Conservation (phyloP, 2,888 invertebrate genomes). For the Mystacides longicornis region DNA sequence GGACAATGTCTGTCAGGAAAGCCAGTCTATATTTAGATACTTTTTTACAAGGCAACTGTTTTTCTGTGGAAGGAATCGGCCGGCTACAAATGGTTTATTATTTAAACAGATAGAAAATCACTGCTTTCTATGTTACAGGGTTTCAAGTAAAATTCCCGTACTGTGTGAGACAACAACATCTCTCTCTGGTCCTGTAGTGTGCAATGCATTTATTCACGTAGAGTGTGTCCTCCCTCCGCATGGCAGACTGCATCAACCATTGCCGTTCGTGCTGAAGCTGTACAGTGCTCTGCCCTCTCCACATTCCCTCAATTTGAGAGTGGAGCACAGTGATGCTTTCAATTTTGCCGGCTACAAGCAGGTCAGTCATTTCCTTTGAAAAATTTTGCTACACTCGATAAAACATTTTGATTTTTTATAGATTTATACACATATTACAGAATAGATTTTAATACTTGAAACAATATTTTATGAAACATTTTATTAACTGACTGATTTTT, state of each 20-base stretch:
- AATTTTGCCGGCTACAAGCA: slow-evolving; percentile 95
- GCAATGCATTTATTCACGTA: slow-evolving; percentile 33
- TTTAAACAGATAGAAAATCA: not conserved
- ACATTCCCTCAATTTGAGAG: slow-evolving; percentile 62
- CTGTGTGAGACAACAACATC: slow-evolving; percentile 49
- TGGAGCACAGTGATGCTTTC: slow-evolving; percentile 83
- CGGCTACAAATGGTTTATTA: not conserved
- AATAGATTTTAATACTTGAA: too few relatives aligned
- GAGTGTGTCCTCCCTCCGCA: slow-evolving; percentile 62
- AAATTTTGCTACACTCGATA: not conserved
- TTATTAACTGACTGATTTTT: too few relatives aligned
- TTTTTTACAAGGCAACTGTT: too few relatives aligned
- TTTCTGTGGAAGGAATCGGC: too few relatives aligned
- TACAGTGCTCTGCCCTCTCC: slow-evolving; percentile 65
- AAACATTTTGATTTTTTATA: not conserved
- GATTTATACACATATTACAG: not conserved
- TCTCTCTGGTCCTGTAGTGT: slow-evolving; percentile 55
- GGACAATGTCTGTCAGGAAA: too few relatives aligned
- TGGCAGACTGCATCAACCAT: slow-evolving; percentile 64
- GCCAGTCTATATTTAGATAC: too few relatives aligned
- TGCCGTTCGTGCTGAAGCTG: slow-evolving; percentile 63
- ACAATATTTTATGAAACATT: too few relatives aligned
- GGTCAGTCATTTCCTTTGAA: slow-evolving; percentile 40
- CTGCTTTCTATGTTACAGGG: slow-evolving; percentile 8
- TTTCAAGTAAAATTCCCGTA: slow-evolving; percentile 42